These are phyloP conservation scores for Drosophila crucigera DNA, from an alignment of 2,888 invertebrate species.

Conservation along the genomic window DNA sequence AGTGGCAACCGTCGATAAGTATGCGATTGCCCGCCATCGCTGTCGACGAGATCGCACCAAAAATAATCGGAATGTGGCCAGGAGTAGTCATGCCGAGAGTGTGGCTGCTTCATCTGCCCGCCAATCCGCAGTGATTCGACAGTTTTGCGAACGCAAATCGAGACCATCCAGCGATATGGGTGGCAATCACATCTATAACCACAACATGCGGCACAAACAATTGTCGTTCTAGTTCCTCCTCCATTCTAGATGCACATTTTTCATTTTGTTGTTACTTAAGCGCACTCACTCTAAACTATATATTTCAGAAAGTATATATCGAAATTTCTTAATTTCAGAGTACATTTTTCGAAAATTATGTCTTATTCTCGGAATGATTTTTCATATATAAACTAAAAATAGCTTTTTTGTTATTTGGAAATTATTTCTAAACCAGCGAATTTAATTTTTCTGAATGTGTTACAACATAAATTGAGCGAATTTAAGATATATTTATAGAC, in stretches of 20 bases:
- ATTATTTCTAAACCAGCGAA: too few relatives aligned
- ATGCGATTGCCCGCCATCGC: constrained; percentile 18
- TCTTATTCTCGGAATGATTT: too few relatives aligned
- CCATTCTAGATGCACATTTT: background rate
- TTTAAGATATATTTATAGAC: background rate
- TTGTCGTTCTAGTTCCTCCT: background rate
- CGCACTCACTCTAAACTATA: background rate
- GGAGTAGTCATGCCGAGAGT: constrained; percentile 5
- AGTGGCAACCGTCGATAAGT: constrained; percentile 45
- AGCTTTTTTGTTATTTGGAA: too few relatives aligned
- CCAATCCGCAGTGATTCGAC: constrained; percentile 18
- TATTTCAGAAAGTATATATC: background rate
- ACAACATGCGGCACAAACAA: background rate
- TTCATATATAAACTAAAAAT: too few relatives aligned
- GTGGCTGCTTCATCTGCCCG: background rate
- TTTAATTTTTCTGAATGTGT: too few relatives aligned
- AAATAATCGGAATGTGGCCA: background rate
- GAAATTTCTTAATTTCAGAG: background rate
- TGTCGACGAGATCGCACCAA: background rate
- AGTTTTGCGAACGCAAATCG: constrained; percentile 28
- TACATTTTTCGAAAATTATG: too few relatives aligned
- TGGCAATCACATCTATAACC: accelerated
- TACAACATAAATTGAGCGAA: too few relatives aligned
- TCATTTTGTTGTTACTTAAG: constrained; percentile 31
- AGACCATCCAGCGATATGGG: accelerated